These are phyloP conservation scores for Cheilinus undulatus DNA, from an alignment of 2,113 vertebrate genomes.

Conservation along the genomic window DNA sequence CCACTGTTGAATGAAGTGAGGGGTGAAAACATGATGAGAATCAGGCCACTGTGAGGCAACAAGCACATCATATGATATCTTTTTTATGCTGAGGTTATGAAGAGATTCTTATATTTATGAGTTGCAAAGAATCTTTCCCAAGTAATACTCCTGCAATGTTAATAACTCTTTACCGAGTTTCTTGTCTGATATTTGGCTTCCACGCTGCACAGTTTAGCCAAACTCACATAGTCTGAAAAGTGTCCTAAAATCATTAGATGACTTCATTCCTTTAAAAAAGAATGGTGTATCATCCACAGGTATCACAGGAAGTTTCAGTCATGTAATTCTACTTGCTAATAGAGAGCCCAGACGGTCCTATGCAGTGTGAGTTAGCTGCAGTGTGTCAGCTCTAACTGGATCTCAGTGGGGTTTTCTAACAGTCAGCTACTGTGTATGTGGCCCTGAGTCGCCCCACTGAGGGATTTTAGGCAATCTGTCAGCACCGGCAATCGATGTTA, in stretches of 20 bases:
- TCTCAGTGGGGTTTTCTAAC: conserved; percentile 38
- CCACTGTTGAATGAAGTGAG: conserved; percentile 64
- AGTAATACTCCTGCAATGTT: conserved; percentile 22
- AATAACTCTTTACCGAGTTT: conserved; percentile 16
- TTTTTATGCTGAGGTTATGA: conserved; percentile 16
- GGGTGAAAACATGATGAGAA: conserved; percentile 65
- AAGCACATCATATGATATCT: conserved; percentile 26
- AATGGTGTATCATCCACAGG: background rate
- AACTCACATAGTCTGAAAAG: conserved; percentile 13
- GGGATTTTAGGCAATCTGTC: conserved; percentile 51
- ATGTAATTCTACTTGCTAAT: conserved; percentile 21
- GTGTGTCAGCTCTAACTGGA: conserved; percentile 44
- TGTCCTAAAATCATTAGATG: conserved; percentile 29
- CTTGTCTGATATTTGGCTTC: conserved; percentile 38
- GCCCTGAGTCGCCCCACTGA: conserved; percentile 16
- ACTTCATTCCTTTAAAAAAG: conserved; percentile 50
- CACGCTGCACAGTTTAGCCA: conserved; percentile 4
- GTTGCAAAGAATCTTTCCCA: conserved; percentile 34
- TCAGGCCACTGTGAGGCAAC: conserved; percentile 47
- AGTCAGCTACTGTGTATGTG: conserved; percentile 16
- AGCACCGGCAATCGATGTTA: conserved; percentile 36
- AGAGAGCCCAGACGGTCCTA: background rate
- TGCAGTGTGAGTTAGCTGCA: conserved; percentile 18
- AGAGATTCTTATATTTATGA: conserved; percentile 28
- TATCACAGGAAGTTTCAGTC: conserved; percentile 7